Percentiles rank a stretch among this genome's conserved stretches.
Conservation (phyloP, 2,797 vertebrate genomes). For the Harpagifer antarcticus region DNA sequence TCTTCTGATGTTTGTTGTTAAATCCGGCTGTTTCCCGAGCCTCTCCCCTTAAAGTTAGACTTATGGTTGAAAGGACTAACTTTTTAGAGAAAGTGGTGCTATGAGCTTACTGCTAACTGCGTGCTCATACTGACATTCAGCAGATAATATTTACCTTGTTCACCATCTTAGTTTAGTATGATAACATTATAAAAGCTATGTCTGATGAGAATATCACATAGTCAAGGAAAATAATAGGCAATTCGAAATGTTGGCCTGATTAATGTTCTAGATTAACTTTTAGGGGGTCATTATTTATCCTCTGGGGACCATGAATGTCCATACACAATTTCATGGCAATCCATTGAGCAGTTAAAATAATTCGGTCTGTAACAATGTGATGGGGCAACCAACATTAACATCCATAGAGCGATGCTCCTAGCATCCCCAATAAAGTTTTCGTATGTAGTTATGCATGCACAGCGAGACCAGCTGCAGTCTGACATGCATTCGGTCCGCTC, state of each 20-base stretch:
- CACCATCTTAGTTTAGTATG: background rate
- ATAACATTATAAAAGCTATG: background rate
- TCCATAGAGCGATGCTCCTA: background rate
- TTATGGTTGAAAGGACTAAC: slow-evolving; percentile 31
- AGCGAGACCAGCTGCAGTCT: slow-evolving; percentile 26
- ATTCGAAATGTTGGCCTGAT: background rate
- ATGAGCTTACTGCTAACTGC: too few species aligned
- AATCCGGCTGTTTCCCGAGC: slow-evolving; percentile 22
- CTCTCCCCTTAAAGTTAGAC: slow-evolving; percentile 19
- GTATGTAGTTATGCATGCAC: slow-evolving; percentile 22
- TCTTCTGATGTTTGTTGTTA: slow-evolving; percentile 32
- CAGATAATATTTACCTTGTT: too few species aligned
- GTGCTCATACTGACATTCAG: background rate
- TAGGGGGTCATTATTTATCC: background rate
- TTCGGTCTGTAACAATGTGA: background rate
- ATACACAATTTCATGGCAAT: background rate
- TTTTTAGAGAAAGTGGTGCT: background rate
- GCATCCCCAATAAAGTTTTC: background rate
- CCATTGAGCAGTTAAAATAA: background rate
- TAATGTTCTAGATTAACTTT: background rate
- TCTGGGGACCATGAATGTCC: background rate
- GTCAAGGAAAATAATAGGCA: background rate
- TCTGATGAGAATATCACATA: background rate
- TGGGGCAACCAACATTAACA: background rate
- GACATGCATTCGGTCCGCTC: slow-evolving; percentile 37